Conservation (phyloP, 2,797 vertebrate species). For the Sphaeramia orbicularis region DNA sequence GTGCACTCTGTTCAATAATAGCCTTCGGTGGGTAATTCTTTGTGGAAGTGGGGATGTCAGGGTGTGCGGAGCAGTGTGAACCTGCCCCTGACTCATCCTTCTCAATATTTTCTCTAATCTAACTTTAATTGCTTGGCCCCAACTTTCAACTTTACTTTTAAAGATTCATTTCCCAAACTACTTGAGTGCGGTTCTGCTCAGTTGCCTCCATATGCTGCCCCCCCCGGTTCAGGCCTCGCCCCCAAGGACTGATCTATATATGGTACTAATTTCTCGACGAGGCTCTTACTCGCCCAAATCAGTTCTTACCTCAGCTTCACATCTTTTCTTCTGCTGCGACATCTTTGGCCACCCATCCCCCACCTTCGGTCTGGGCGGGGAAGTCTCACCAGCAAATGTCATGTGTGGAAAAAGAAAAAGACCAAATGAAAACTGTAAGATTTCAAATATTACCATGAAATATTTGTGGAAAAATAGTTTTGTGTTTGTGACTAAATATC, state of each 20-base stretch:
- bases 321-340: not conserved
- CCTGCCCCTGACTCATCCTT: slow-evolving; percentile 43
- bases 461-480: too few relatives aligned
- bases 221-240: too few relatives aligned
- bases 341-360: not conserved
- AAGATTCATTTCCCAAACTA: slow-evolving; percentile 59
- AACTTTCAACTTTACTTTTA: slow-evolving; percentile 50
- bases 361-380: not conserved
- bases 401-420: not conserved
- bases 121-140: slow-evolving; percentile 62
- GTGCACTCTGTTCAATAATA: slow-evolving; percentile 29
- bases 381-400: slow-evolving; percentile 3
- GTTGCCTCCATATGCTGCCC: slow-evolving; percentile 15
- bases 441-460: too few relatives aligned
- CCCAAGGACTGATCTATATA: not conserved
- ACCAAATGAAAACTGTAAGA: too few relatives aligned
- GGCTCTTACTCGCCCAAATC: slow-evolving; percentile 50
- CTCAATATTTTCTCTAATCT: slow-evolving; percentile 52
- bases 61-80: slow-evolving; percentile 8
- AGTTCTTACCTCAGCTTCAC: slow-evolving; percentile 17
- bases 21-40: slow-evolving; percentile 13
- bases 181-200: slow-evolving; percentile 36
- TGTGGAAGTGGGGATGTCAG: not conserved
- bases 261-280: slow-evolving; percentile 43
- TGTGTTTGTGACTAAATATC: too few relatives aligned